phyloP scores from a whole-genome alignment of 2,113 vertebrate species.

The Lepidothrix coronata region DNA sequence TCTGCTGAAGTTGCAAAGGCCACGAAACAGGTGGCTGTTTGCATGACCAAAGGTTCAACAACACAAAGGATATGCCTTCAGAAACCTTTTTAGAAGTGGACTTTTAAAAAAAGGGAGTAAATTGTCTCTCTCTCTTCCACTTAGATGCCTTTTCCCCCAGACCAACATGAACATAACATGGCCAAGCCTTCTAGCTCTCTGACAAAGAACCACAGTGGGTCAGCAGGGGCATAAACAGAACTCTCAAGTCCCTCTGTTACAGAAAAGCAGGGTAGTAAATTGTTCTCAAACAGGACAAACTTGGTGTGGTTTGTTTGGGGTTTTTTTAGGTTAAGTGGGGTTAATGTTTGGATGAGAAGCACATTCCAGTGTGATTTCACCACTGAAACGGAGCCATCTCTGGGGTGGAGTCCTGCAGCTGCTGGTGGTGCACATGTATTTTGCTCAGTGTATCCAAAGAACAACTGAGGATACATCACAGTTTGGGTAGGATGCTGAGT shows the following conservation, averaged over 20 bases:
- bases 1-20: background rate
- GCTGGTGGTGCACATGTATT: constrained; percentile 8
- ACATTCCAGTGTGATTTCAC: constrained; percentile 50
- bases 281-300: background rate
- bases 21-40: background rate
- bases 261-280: background rate
- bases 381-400: constrained; percentile 40
- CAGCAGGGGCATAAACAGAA: background rate
- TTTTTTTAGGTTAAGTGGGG: constrained; percentile 12
- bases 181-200: background rate
- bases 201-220: background rate
- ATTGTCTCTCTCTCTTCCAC: background rate
- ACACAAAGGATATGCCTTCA: background rate
- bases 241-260: background rate
- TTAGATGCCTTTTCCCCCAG: background rate
- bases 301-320: background rate
- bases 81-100: background rate
- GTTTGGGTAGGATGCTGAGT: background rate
- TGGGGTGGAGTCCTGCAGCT: constrained; percentile 48
- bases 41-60: background rate
- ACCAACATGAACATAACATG: background rate
- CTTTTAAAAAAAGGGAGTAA: background rate
- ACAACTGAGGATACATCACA: background rate
- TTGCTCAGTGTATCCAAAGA: constrained; percentile 19
- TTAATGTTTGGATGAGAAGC: background rate